Evolutionary conservation across 2,113 vertebrate species (phyloP).

Genomic region (Larimichthys crocea): DNA sequence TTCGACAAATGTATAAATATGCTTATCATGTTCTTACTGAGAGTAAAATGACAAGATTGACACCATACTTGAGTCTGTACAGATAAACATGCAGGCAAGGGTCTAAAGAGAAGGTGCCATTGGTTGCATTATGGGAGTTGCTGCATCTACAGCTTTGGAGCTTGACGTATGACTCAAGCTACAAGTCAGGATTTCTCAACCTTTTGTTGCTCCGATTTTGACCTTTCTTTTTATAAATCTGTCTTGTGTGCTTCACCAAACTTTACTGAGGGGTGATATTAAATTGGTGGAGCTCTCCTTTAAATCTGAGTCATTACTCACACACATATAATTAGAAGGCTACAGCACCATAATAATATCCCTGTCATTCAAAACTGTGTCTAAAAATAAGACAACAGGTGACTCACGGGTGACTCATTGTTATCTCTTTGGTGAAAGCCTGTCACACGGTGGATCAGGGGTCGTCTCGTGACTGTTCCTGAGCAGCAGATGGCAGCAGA

Average conservation of each 20-base stretch:
- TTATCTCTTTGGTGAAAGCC: background rate
- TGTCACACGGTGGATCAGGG: too few species aligned
- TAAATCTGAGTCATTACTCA: background rate
- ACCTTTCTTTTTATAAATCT: background rate
- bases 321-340: background rate
- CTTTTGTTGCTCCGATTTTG: background rate
- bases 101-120: background rate
- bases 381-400: background rate
- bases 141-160: background rate
- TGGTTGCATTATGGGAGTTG: background rate
- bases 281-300: background rate
- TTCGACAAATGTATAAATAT: background rate
- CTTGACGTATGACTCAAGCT: background rate
- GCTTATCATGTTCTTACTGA: background rate
- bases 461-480: background rate
- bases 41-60: background rate
- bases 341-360: too few species aligned
- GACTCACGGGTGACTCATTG: background rate
- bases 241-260: background rate
- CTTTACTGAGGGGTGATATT: background rate
- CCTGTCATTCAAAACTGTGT: background rate
- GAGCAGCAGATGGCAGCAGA: slow-evolving; percentile 76
- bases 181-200: background rate
- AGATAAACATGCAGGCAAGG: background rate
- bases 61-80: background rate